A percentile compares a stretch with the other conserved stretches of the same genome.
These are phyloP conservation scores for Clistopyga incitator DNA, from an alignment of 2,888 invertebrate species.

Conservation along the genomic window DNA sequence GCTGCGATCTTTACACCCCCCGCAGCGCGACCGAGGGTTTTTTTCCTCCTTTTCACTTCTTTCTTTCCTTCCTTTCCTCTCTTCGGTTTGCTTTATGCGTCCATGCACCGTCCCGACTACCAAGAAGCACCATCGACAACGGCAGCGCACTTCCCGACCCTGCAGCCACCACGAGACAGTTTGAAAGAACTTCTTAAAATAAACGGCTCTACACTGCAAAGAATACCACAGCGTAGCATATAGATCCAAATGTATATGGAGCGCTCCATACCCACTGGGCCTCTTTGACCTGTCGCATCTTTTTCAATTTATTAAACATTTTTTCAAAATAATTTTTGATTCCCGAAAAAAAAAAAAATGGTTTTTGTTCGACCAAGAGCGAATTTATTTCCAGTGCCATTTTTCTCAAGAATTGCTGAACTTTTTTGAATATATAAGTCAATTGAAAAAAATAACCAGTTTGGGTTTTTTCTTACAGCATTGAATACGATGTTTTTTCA, in stretches of 20 bases:
- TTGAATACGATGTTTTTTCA: too few species aligned
- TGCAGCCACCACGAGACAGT: slow-evolving; percentile 70
- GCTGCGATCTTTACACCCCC: slow-evolving; percentile 69
- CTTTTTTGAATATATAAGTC: too few species aligned
- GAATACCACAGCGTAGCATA: slow-evolving; percentile 41
- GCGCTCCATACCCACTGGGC: not conserved
- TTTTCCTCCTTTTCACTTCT: slow-evolving; percentile 39
- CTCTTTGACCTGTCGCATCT: too few species aligned
- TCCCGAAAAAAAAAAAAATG: too few species aligned
- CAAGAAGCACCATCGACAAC: slow-evolving; percentile 23
- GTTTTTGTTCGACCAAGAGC: too few species aligned
- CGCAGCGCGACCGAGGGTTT: slow-evolving; percentile 27
- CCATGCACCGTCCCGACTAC: slow-evolving; percentile 48
- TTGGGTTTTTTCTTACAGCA: too few species aligned
- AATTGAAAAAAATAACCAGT: too few species aligned
- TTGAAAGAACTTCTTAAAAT: slow-evolving; percentile 81
- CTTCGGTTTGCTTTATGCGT: slow-evolving; percentile 54
- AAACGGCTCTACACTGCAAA: slow-evolving; percentile 73
- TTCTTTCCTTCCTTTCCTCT: slow-evolving; percentile 59
- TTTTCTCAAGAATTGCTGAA: too few species aligned
- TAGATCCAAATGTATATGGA: not conserved
- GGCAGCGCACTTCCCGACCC: slow-evolving; percentile 43
- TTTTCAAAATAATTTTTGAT: too few species aligned
- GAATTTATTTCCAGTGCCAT: too few species aligned
- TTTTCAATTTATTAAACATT: too few species aligned